Percentiles rank a stretch among this genome's conserved stretches.
These are phyloP conservation scores for Poecilia latipinna DNA, from an alignment of 2,113 vertebrate species.

Conservation along the genomic window DNA sequence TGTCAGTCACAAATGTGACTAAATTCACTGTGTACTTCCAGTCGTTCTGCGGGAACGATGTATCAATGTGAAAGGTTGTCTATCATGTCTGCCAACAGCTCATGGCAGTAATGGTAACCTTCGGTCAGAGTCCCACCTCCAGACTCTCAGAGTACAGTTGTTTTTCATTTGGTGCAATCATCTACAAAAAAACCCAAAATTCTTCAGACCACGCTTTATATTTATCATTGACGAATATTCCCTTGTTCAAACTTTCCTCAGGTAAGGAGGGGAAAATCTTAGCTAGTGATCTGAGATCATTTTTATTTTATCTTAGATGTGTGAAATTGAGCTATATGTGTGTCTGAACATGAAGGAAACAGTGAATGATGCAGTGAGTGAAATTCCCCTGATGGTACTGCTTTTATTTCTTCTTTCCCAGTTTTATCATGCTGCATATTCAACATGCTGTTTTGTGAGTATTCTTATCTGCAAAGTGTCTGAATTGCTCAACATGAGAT, in stretches of 20 bases:
- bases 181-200: background rate
- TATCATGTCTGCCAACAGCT: conserved; percentile 16
- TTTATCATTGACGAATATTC: background rate
- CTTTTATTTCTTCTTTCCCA: background rate
- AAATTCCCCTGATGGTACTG: background rate
- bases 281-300: too few relatives aligned
- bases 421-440: background rate
- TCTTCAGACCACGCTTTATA: background rate
- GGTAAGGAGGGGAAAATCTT: background rate
- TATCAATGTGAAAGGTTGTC: conserved; percentile 25
- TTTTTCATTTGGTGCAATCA: conserved; percentile 3
- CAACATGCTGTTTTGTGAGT: background rate
- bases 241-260: background rate
- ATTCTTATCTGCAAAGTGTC: background rate
- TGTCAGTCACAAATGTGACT: conserved; percentile 23
- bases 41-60: conserved; percentile 15
- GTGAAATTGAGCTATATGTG: too few relatives aligned
- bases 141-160: conserved; percentile 7
- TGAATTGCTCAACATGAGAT: background rate
- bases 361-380: background rate
- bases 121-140: conserved; percentile 5
- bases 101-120: background rate
- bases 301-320: too few relatives aligned
- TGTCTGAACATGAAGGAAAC: background rate
- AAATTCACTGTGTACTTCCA: conserved; percentile 13